phyloP scores from a whole-genome alignment of 1,140 invertebrate species.

The Achroia grisella region DNA sequence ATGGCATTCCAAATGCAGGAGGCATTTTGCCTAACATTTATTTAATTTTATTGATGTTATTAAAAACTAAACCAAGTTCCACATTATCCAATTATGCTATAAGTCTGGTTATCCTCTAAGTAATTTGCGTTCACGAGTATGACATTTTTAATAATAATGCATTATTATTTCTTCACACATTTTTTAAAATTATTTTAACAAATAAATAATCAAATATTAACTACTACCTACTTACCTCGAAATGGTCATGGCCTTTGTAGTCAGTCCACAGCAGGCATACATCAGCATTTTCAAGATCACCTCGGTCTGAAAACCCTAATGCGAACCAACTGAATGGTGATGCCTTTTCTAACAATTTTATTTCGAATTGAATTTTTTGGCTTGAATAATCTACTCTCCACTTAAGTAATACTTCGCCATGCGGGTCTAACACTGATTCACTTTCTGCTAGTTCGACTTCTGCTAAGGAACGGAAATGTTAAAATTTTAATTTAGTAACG shows the following conservation, averaged over 20 bases:
- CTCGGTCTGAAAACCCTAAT: conserved; percentile 94
- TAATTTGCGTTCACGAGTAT: too few relatives aligned
- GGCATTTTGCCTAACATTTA: too few relatives aligned
- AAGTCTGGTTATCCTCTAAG: too few relatives aligned
- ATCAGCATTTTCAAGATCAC: conserved; percentile 84
- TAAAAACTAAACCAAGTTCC: too few relatives aligned
- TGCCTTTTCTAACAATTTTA: conserved; percentile 79
- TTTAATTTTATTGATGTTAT: too few relatives aligned
- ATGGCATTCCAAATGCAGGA: too few relatives aligned
- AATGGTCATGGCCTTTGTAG: conserved; percentile 76
- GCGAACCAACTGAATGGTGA: conserved; percentile 84
- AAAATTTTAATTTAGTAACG: background rate
- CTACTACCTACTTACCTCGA: conserved; percentile 77
- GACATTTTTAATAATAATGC: too few relatives aligned
- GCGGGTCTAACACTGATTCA: conserved; percentile 54
- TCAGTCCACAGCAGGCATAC: conserved; percentile 89
- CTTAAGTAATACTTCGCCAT: conserved; percentile 48
- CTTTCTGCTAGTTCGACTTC: conserved; percentile 40
- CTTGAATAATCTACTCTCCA: conserved; percentile 65
- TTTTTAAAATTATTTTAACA: too few relatives aligned
- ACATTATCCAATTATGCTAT: too few relatives aligned
- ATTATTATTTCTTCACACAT: too few relatives aligned
- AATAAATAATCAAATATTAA: too few relatives aligned
- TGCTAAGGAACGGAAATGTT: conserved; percentile 10
- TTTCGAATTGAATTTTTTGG: conserved; percentile 83